Base-by-base conservation (phyloP, 2,797 vertebrate species). In the Hippocampus kuda region DNA sequence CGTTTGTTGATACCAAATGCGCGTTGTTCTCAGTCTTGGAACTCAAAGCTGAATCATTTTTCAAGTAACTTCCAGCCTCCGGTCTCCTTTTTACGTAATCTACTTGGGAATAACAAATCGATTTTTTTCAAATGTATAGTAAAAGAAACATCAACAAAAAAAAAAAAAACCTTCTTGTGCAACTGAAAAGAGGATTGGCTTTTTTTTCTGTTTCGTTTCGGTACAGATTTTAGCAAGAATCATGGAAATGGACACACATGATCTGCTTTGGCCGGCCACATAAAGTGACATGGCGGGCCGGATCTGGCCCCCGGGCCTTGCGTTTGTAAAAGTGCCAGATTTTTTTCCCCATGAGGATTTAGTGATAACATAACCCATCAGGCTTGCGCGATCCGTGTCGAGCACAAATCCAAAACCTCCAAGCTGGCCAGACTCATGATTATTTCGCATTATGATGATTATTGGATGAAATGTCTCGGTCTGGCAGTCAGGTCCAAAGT, bases 11-110 rank as follows among this genome's bases (percentile, higher is more conserved):
- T 73, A 44, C 72, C 68, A 80, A 81, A 76, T 27, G 75, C 72
- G 65, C 53, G 76, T 78, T 79, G 77, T 82, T 77, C 44, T 51
- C 4, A 49, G 73, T 73, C 67, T 57, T 49, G 9, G 59, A 11
- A 44, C 75, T 75, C 66, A 83, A 71, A 65, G 75, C 8, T 18
- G 2, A 11, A 26, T 24, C n/a, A 26, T 24, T 10, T 56, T 56
- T 56, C n/a, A 12, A 56, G 20, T 51, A 20, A 51, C 48, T 51
- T 20, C 1, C 16, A 54, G n/a, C n/a, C 53, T 83, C 70, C 70
- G 69, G 70, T 60, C 61, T 34, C 72, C 22, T 54, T 38, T 44
- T 87, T 83, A 85, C 78, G 69, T 78, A 83, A 86, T 74, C 34
- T 34, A 11, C 44, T 44, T 12, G 70, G 80, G 77, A 27, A 60